Evolutionary conservation across 2,113 vertebrate genomes (phyloP).

Genomic region (Redunca redunca): DNA sequence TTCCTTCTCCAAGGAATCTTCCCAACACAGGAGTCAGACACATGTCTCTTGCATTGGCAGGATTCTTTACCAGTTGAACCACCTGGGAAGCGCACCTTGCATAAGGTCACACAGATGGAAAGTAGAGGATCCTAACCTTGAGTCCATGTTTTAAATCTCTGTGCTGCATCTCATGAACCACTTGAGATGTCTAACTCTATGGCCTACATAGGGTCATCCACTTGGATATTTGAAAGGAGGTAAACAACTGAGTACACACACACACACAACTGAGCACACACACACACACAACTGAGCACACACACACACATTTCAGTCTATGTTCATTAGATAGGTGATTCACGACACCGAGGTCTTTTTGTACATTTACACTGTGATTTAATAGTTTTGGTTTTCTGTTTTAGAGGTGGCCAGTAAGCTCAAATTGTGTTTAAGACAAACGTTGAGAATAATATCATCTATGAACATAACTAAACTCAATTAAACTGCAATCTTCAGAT

Average conservation of each 20-base stretch:
- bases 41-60: not conserved
- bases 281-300: not conserved
- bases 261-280: not conserved
- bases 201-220: not conserved
- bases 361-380: not conserved
- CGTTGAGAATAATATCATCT: not conserved
- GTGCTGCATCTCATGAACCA: not conserved
- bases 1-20: not conserved
- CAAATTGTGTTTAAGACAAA: not conserved
- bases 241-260: not conserved
- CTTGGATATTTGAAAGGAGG: not conserved
- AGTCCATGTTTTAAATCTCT: not conserved
- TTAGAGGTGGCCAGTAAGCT: not conserved
- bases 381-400: not conserved
- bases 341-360: not conserved
- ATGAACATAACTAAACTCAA: not conserved
- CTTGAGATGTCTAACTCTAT: not conserved
- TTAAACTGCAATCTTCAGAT: not conserved
- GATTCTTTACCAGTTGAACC: not conserved
- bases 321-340: not conserved
- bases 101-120: not conserved
- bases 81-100: not conserved
- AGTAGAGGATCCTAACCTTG: not conserved
- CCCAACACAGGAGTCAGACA: not conserved
- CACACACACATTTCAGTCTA: not conserved